Base-by-base conservation (phyloP, 2,113 vertebrate species). In the Oncorhynchus masou region DNA sequence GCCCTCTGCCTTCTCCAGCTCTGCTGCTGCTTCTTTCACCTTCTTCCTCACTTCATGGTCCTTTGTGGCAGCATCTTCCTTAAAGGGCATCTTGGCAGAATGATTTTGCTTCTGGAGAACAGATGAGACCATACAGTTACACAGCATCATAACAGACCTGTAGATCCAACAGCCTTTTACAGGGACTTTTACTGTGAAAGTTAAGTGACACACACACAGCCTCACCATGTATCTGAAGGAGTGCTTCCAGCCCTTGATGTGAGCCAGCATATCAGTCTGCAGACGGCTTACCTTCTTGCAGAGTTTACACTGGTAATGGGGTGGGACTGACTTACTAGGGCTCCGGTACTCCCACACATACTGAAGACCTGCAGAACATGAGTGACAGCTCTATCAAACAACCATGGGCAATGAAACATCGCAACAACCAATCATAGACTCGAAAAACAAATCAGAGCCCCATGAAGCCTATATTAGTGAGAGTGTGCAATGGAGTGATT, bases 311-410 rank as follows among this genome's bases (percentile, higher is more conserved):
- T 91, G 90, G 79, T 94, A 94, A 80, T 94, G 93, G 3, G 92
- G 92, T 5, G 89, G 87, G n/a, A 93, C 90, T 27, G 90, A 88
- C 82, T 91, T 92, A 76, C 89, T 93, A 20, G 93, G 94, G 85
- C 93, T 94, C 71, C 93, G 92, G 74, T 91, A 94, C 85, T 94
- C 93, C 91, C 92, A 94, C n/a, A 94, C 87, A 84, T 90, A 94
- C 74, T 94, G 90, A 49, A 94, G 91, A 70, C 94, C 94, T 94
- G 83, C 20, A 74, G 34, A 84, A 64, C 85, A 5, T 60, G 22
- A 75, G 3, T 69, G 25, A 70, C 57, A 75, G 13, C 39, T 54
- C 16, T 19, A 27, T 25, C 29, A 31, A 31, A 31, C 69, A 62
- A 31, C 51, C 5, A 72, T 13, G n/a, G 22, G 66, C 11, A 69